Conservation (phyloP, 2,113 vertebrate genomes). For the Phyllostomus hastatus region DNA sequence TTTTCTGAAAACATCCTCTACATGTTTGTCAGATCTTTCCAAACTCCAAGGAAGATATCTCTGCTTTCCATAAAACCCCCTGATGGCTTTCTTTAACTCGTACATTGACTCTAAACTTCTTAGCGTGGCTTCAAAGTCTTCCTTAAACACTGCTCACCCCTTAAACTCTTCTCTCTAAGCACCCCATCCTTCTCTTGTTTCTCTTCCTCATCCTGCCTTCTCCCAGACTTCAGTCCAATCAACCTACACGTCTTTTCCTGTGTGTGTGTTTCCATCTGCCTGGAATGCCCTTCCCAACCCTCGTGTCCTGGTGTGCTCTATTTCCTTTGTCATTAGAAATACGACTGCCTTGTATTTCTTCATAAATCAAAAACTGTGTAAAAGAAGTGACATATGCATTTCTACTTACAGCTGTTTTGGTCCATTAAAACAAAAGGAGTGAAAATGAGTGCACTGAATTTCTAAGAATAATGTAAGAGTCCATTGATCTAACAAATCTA, state of each 20-base stretch:
- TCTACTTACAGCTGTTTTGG: background rate
- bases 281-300: too few relatives aligned
- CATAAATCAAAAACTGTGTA: background rate
- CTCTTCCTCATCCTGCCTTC: background rate
- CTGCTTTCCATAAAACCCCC: background rate
- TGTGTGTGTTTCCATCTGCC: background rate
- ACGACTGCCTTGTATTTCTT: background rate
- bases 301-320: fast-evolving
- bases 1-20: background rate
- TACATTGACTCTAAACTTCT: background rate
- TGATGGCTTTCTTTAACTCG: background rate
- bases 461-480: background rate
- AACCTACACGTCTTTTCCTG: background rate
- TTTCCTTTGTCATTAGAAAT: background rate
- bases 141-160: too few relatives aligned
- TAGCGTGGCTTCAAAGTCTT: background rate
- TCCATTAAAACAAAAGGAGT: background rate
- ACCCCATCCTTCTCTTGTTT: background rate
- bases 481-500: background rate
- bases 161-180: background rate
- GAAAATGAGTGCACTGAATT: background rate
- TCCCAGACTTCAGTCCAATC: background rate
- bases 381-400: background rate
- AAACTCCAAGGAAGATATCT: background rate
- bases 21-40: background rate